Base-by-base conservation (phyloP, 1,140 invertebrate species). In the Hormaphis cornu region DNA sequence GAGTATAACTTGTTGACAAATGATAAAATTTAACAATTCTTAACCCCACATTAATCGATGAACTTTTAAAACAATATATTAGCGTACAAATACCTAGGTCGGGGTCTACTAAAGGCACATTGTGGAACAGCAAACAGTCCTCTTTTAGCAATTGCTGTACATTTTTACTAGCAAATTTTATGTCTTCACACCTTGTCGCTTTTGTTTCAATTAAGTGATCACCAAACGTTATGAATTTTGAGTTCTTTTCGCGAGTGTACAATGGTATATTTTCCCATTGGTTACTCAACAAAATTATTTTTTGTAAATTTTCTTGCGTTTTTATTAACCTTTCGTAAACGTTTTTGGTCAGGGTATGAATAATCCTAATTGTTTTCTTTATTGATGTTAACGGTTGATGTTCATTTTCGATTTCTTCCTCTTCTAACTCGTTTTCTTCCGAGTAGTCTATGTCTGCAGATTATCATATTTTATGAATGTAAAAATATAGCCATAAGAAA, bases 71-170 rank as follows among this genome's bases (percentile, higher is more conserved):
- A n/a, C n/a, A n/a, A n/a, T n/a, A n/a, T n/a, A n/a, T n/a, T n/a
- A n/a, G n/a, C n/a, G n/a, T n/a, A n/a, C n/a, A n/a, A n/a, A n/a
- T 58, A 58, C 54, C 20, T 1, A 9, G 8, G 37, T 37, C 20
- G 0, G 69, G 58, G 5, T 79, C 75, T 3, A 77, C 76, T n/a
- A 78, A 59, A 7, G 80, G 74, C 4, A 81, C 75, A 46, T 82
- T 79, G 42, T 84, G 82, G 71, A 86, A 84, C 2, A 87, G 75
- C 52, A 81, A 79, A 71, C 84, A 83, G 76, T 90, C 89, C 73
- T 85, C 80, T 66, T 84, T 78, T 4, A 90, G 75, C 0, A 88
- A 72, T 1, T 74, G 74, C 69, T 83, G 77, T 28, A 90, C 80
- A 73, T 85, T 80, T 28, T 78, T 74, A 8, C 82, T 83, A 40